Base-by-base conservation (phyloP, 2,888 invertebrate genomes). In the Lumbricus terrestris region DNA sequence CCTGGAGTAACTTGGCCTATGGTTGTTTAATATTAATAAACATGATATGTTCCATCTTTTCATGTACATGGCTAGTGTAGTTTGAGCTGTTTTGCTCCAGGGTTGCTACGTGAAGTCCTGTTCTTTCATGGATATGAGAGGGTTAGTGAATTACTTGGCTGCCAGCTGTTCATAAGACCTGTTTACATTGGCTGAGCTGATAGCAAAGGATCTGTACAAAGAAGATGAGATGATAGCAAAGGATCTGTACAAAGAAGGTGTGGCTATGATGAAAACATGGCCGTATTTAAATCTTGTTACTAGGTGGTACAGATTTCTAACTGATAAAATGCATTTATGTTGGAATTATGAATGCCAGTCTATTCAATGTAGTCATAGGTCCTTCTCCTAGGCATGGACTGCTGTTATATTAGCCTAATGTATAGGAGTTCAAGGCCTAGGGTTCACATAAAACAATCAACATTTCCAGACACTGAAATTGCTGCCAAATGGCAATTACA, bases 401-500 rank as follows among this genome's bases (percentile, higher is more conserved):
- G 20, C 47, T 42, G 4, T 6, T 20, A 47, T 47, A 47, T 23
- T 47, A 47, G 23, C 47, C 47, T 47, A 23, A 47, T 47, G 6
- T 47, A 47, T 20, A 47, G 47, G 47, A 47, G 47, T 47, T 47
- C 47, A 47, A 20, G 69, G 69, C 29, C 69, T n/a, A n/a, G 69
- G 69, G 29, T 69, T 69, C 69, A 11, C 29, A 29, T n/a, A n/a
- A n/a, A 69, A 69, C 69, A 69, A n/a, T 69, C 69, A 69, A n/a
- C 69, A 69, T 69, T 69, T 69, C 69, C 69, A 69, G 69, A 69
- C 69, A 69, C n/a, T 69, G 69, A 69, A 69, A 69, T 69, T 69
- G 69, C 69, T n/a, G 69, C 69, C n/a, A 11, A 69, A n/a, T 69
- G 69, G 29, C 69, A 69, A 69, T 69, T 69, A 69, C 1, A 11